Conservation (phyloP, 2,797 vertebrate genomes). For the Sebastes glaucus region DNA sequence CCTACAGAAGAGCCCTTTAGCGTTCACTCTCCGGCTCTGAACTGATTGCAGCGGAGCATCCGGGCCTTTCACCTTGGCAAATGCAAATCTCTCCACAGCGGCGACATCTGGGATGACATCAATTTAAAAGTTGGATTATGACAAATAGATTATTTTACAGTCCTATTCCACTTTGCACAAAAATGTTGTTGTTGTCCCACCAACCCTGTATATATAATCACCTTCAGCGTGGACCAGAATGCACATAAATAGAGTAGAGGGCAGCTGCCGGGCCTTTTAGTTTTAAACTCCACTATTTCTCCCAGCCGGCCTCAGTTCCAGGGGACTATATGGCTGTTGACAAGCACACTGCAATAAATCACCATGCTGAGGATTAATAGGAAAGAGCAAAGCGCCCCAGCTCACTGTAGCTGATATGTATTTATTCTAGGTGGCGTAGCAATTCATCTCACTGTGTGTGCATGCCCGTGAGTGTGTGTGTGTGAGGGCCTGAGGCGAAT, state of each 20-base stretch:
- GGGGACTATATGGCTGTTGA: slow-evolving; percentile 74
- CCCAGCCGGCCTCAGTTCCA: slow-evolving; percentile 50
- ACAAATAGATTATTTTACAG: slow-evolving; percentile 60
- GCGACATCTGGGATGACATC: slow-evolving; percentile 54
- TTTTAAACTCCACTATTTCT: slow-evolving; percentile 72
- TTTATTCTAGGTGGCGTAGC: slow-evolving; percentile 76
- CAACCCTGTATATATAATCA: slow-evolving; percentile 41
- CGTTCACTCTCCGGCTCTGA: slow-evolving; percentile 14
- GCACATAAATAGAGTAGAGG: slow-evolving; percentile 62
- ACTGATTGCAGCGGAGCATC: slow-evolving; percentile 53
- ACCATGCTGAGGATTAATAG: slow-evolving; percentile 78
- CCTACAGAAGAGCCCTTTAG: slow-evolving; percentile 40
- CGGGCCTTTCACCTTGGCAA: slow-evolving; percentile 59
- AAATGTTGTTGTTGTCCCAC: slow-evolving; percentile 52
- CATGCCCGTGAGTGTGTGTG: slow-evolving; percentile 3
- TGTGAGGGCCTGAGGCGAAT: slow-evolving; percentile 50
- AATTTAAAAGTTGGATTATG: slow-evolving; percentile 68
- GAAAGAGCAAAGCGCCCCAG: slow-evolving; percentile 74
- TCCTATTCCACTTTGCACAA: slow-evolving; percentile 39
- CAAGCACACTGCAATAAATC: slow-evolving; percentile 78
- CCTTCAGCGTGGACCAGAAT: slow-evolving; percentile 40
- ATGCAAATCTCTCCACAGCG: slow-evolving; percentile 57
- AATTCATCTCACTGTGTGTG: slow-evolving; percentile 72
- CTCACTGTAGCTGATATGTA: slow-evolving; percentile 79
- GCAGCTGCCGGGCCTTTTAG: slow-evolving; percentile 57